Evolutionary conservation across 2,113 vertebrate genomes (phyloP).

Genomic region (Bos taurus): DNA sequence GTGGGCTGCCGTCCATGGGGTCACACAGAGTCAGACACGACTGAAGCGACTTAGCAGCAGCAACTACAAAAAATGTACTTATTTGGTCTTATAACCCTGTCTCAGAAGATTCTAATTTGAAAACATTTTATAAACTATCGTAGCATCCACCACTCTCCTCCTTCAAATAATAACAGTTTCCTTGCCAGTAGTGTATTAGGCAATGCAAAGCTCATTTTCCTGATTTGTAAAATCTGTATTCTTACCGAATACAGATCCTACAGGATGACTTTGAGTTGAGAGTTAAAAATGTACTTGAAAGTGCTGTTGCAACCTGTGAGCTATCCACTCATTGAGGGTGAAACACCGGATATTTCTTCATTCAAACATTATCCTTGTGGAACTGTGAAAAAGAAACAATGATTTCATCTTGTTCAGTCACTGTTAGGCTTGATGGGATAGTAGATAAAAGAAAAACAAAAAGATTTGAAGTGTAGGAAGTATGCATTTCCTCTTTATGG

Average conservation of each 20-base stretch:
- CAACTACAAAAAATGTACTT: background rate
- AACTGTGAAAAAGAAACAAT: background rate
- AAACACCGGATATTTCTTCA: background rate
- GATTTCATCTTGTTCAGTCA: background rate
- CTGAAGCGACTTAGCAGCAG: too few relatives aligned
- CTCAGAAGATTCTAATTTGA: background rate
- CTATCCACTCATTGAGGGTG: too few relatives aligned
- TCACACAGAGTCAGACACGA: too few relatives aligned
- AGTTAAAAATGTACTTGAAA: background rate
- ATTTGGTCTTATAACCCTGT: background rate
- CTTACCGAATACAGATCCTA: background rate
- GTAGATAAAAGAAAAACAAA: background rate
- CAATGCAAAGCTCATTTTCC: background rate
- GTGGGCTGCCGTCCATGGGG: too few relatives aligned
- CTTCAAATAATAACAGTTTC: background rate
- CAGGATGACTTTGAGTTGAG: background rate
- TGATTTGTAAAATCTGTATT: background rate
- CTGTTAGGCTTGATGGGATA: background rate
- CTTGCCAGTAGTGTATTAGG: background rate
- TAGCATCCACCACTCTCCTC: background rate
- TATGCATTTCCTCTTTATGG: background rate
- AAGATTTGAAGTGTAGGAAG: background rate
- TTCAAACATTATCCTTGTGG: background rate
- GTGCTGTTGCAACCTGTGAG: background rate
- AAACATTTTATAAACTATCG: background rate